Evolutionary conservation across 2,113 vertebrate genomes (phyloP).

Genomic region (Oxyura jamaicensis): DNA sequence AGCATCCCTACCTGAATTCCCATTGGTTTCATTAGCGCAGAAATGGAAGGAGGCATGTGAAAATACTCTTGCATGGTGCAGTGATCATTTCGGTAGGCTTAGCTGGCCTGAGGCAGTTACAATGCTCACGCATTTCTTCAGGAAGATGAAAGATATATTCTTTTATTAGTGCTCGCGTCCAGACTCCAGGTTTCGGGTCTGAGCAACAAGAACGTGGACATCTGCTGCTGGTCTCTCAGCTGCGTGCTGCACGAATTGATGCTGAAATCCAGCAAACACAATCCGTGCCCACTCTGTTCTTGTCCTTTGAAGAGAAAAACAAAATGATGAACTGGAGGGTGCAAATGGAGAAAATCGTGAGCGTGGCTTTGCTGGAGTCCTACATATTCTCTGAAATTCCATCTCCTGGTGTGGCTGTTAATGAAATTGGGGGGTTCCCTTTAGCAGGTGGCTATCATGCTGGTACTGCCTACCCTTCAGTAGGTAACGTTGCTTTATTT

Average conservation of each 20-base stretch:
- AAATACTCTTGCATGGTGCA: neutral
- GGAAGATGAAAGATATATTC: neutral
- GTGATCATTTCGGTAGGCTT: neutral
- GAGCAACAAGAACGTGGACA: neutral
- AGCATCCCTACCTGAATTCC: neutral
- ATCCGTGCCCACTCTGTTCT: accelerated
- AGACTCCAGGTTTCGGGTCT: neutral
- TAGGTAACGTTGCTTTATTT: neutral
- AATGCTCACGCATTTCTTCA: neutral
- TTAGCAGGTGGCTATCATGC: accelerated
- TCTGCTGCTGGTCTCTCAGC: neutral
- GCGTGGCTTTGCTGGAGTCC: neutral
- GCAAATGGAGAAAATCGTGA: neutral
- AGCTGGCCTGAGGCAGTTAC: neutral
- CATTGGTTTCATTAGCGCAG: neutral
- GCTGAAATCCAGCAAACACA: neutral
- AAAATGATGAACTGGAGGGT: neutral
- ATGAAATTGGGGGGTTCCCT: neutral
- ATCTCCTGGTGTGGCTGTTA: neutral
- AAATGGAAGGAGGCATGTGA: neutral
- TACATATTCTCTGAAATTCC: neutral
- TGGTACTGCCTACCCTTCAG: neutral
- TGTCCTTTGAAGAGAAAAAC: neutral
- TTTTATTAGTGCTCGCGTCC: neutral
- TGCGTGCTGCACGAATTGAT: accelerated